phyloP scores from a whole-genome alignment of 2,888 invertebrate species.

The Philaethria dido region DNA sequence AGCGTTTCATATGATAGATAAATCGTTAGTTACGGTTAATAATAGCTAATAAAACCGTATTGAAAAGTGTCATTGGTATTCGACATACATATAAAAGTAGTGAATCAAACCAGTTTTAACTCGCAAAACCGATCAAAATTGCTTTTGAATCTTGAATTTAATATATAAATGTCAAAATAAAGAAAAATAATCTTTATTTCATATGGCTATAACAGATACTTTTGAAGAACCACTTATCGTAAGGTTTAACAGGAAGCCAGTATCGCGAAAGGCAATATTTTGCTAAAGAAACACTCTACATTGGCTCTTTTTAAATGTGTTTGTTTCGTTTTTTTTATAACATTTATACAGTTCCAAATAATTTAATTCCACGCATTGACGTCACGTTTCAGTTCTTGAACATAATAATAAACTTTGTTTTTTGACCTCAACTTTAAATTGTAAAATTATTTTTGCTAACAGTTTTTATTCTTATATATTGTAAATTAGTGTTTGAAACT shows the following conservation, averaged over 20 bases:
- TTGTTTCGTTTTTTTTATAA: background rate
- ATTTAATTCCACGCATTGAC: background rate
- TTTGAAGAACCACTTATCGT: background rate
- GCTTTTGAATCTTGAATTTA: background rate
- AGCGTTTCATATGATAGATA: too few species aligned
- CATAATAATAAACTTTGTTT: background rate
- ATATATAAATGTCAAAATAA: background rate
- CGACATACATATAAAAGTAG: too few species aligned
- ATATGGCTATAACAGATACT: background rate
- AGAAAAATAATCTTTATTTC: background rate
- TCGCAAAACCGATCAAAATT: background rate
- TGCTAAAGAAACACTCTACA: background rate
- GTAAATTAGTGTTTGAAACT: too few species aligned
- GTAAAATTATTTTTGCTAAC: background rate
- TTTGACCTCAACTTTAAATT: conserved; percentile 3
- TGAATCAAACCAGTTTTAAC: too few species aligned
- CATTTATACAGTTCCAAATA: background rate
- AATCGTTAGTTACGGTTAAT: too few species aligned
- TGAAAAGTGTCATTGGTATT: too few species aligned
- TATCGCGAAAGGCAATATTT: background rate
- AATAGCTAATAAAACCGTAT: too few species aligned
- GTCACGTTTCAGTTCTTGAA: background rate
- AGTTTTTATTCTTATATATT: conserved; percentile 3
- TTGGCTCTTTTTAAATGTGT: background rate
- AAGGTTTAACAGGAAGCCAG: background rate